phyloP scores from a whole-genome alignment of 2,113 vertebrate genomes.

The Sebastes fasciatus region DNA sequence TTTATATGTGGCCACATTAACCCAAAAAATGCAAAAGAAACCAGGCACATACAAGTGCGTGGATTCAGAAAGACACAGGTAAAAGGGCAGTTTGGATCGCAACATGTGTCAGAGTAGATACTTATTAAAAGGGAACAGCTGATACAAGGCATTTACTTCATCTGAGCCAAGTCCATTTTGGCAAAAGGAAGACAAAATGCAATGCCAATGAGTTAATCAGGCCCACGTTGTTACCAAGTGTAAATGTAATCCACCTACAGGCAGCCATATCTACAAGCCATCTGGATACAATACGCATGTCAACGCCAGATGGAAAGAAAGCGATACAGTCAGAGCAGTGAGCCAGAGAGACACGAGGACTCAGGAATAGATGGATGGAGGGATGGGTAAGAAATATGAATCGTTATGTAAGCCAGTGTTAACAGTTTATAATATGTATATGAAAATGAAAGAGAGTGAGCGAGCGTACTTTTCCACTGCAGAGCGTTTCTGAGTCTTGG shows the following conservation, averaged over 20 bases:
- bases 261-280: slow-evolving; percentile 51
- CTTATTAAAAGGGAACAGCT: not conserved
- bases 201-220: slow-evolving; percentile 23
- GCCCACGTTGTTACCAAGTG: slow-evolving; percentile 27
- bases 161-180: slow-evolving; percentile 24
- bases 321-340: slow-evolving; percentile 18
- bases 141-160: not conserved
- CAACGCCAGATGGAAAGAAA: slow-evolving; percentile 51
- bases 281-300: slow-evolving; percentile 50
- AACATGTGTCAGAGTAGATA: not conserved
- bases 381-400: not conserved
- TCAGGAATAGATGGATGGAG: slow-evolving; percentile 19
- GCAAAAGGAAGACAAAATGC: slow-evolving; percentile 17
- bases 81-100: not conserved
- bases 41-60: not conserved
- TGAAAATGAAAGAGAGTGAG: not conserved
- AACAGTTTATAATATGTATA: not conserved
- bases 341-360: slow-evolving; percentile 1
- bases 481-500: slow-evolving; percentile 98
- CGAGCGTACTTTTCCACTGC: slow-evolving; percentile 96
- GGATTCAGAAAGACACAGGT: not conserved
- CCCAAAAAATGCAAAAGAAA: not conserved
- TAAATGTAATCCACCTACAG: slow-evolving; percentile 60
- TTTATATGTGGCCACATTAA: not conserved
- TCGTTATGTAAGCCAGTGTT: slow-evolving; percentile 25